Evolutionary conservation across 2,888 invertebrate genomes (phyloP).

Genomic region (Emmelina monodactyla): DNA sequence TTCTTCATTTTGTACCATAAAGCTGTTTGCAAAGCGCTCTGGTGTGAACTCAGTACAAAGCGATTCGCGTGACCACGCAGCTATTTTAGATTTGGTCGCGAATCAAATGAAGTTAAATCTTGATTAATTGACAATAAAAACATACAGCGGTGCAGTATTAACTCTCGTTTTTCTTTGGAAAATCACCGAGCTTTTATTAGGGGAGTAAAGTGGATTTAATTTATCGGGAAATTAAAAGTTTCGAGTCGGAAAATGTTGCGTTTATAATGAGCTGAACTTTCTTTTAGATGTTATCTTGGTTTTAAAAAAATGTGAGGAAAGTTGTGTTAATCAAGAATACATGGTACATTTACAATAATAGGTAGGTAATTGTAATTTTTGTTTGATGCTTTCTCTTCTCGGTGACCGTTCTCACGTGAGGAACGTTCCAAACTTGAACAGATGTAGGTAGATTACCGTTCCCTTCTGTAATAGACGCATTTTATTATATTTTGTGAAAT

Average conservation of each 20-base stretch:
- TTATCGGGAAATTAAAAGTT: slow-evolving; percentile 43
- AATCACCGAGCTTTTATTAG: slow-evolving; percentile 32
- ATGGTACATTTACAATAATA: neutral
- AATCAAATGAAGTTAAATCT: slow-evolving; percentile 29
- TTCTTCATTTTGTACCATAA: too few relatives aligned
- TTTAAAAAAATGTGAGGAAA: neutral
- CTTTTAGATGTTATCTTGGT: neutral
- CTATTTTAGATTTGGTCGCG: slow-evolving; percentile 33
- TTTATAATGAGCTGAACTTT: neutral
- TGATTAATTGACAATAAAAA: slow-evolving; percentile 46
- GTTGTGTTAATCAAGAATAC: too few relatives aligned
- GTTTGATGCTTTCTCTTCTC: too few relatives aligned
- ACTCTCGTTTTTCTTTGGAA: slow-evolving; percentile 14
- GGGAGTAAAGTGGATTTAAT: slow-evolving; percentile 40
- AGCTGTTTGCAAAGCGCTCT: too few relatives aligned
- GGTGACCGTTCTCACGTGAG: slow-evolving; percentile 48
- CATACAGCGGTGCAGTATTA: slow-evolving; percentile 30
- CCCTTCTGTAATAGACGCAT: slow-evolving; percentile 32
- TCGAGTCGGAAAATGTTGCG: slow-evolving; percentile 19
- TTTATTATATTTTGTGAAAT: slow-evolving; percentile 36
- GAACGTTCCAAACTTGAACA: slow-evolving; percentile 28
- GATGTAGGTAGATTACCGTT: slow-evolving; percentile 30
- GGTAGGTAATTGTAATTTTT: too few relatives aligned
- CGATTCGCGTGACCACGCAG: slow-evolving; percentile 15
- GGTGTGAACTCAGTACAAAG: slow-evolving; percentile 2